Evolutionary conservation across 2,888 invertebrate genomes (phyloP), one percentile per base, ranked within the genome.

Genomic region (Drosophila nr. fundita): DNA sequence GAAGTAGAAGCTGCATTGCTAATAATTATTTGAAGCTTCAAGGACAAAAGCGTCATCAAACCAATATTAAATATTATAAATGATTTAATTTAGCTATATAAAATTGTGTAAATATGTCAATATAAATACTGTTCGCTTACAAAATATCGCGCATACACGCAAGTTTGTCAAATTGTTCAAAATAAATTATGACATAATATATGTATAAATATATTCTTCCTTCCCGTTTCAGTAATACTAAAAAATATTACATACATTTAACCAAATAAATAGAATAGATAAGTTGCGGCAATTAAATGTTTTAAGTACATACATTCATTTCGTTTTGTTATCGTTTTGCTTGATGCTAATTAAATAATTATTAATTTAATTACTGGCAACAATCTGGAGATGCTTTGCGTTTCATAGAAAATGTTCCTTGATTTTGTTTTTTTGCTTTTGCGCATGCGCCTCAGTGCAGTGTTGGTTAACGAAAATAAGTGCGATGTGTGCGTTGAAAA

Each of bases 111-210:
- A 83, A 85, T 87, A 78, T 79, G 82, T 89, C 78, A 79, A 90
- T 89, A 85, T 89, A 88, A 89, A 89, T 89, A 90, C 89, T 89
- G 89, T 80, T 90, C 73, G 80, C 89, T 90, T 89, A 89, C 77
- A 78, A 80, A 85, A 72, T 76, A 67, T 68, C 57, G 75, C 78
- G 78, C 63, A 68, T 68, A 76, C 67, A 61, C 77, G 77, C 61
- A 75, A 68, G 82, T 80, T 80, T 78, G 72, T 78, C 73, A 77
- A 74, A 86, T 67, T 72, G 72, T 69, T 79, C 27, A 49, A 60
- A 79, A 83, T 77, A 82, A 84, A 81, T 77, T 78, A 84, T 73
- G 71, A 77, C 60, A 82, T 77, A 59, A 70, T 71, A 60, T 72
- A 72, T 73, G 60, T 75, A 71, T 73, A 71, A 80, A 66, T 69